phyloP scores from a whole-genome alignment of 2,113 vertebrate species.

The Platanista minor region DNA sequence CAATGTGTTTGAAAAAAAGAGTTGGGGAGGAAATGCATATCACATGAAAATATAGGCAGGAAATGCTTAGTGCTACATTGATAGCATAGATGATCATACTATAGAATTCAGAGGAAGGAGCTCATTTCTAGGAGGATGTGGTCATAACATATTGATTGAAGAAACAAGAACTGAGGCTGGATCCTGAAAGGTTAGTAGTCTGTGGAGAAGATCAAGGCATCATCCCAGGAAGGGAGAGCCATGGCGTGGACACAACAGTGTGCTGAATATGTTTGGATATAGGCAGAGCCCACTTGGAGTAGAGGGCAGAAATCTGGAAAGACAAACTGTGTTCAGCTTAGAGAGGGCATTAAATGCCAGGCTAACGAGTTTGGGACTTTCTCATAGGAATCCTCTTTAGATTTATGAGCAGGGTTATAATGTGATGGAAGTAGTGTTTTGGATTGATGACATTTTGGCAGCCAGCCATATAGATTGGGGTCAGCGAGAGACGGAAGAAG shows the following conservation, averaged over 20 bases:
- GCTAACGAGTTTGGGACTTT: slow-evolving; percentile 29
- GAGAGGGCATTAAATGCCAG: slow-evolving; percentile 26
- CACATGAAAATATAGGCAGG: slow-evolving; percentile 20
- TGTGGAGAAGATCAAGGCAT: background rate
- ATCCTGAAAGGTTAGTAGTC: background rate
- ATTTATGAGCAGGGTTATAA: slow-evolving; percentile 38
- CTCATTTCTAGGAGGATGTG: background rate
- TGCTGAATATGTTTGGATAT: background rate
- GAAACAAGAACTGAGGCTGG: background rate
- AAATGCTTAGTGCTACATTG: slow-evolving; percentile 21
- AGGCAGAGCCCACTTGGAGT: background rate
- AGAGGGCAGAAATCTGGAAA: background rate
- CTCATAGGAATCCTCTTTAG: slow-evolving; percentile 39
- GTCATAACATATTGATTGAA: slow-evolving; percentile 2
- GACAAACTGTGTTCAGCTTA: slow-evolving; percentile 17
- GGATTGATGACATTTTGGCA: slow-evolving; percentile 45
- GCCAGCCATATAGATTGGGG: background rate
- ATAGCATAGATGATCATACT: background rate
- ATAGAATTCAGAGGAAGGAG: background rate
- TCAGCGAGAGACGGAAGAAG: slow-evolving; percentile 15
- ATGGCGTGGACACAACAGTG: background rate
- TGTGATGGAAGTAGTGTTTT: slow-evolving; percentile 29
- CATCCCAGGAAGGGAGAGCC: background rate
- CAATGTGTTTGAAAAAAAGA: background rate
- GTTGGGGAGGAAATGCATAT: background rate